Evolutionary conservation across 2,888 invertebrate species (phyloP).

Genomic region (Theristus sp.): DNA sequence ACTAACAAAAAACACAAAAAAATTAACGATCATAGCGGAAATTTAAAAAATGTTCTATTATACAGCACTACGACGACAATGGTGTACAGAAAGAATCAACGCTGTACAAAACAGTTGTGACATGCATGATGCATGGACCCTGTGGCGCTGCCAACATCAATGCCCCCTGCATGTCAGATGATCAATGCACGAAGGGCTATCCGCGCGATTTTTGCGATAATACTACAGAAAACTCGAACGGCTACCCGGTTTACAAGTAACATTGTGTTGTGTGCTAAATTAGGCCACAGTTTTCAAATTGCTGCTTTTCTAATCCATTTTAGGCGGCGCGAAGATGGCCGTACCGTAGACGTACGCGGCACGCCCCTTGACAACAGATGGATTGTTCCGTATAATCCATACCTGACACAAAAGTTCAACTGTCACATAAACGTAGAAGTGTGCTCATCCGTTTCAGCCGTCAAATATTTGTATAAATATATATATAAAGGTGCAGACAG

Average conservation of each 20-base stretch:
- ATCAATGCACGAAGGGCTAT: conserved; percentile 13
- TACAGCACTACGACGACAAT: not conserved
- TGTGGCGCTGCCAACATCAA: conserved; percentile 12
- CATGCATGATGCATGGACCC: conserved; percentile 18
- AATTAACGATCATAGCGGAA: no score
- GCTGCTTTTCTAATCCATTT: no score
- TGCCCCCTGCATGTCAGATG: conserved; percentile 13
- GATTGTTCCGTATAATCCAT: not conserved
- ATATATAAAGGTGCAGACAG: conserved; percentile 19
- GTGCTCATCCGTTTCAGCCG: conserved; percentile 12
- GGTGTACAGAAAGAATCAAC: not conserved
- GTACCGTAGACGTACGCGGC: not conserved
- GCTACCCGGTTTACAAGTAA: not conserved
- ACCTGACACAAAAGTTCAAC: conserved; percentile 11
- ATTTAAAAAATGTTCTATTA: no score
- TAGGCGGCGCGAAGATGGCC: not conserved
- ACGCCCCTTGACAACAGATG: not conserved
- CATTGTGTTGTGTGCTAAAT: no score
- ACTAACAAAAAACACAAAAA: no score
- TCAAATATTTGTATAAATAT: conserved; percentile 27
- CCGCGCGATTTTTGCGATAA: conserved; percentile 13
- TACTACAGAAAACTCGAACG: not conserved
- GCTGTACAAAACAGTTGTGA: not conserved
- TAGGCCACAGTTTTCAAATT: no score
- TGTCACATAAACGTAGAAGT: conserved; percentile 31